Conservation (phyloP, 2,113 vertebrate species). For the Equus quagga region DNA sequence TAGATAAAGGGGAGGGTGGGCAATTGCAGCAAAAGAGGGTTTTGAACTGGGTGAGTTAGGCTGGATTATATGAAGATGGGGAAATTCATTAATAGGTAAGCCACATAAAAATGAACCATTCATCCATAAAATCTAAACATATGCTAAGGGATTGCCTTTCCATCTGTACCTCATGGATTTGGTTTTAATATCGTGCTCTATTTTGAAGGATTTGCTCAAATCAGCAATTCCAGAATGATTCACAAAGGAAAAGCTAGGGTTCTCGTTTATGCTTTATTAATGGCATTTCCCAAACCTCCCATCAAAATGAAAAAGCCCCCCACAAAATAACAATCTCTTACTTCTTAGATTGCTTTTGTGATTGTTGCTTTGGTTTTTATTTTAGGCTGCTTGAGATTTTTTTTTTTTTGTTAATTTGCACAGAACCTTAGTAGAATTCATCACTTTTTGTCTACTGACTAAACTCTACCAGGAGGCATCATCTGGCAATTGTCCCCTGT, state of each 20-base stretch:
- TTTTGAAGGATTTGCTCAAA: slow-evolving; percentile 51
- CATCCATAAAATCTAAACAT: slow-evolving; percentile 30
- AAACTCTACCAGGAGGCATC: slow-evolving; percentile 63
- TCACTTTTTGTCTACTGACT: slow-evolving; percentile 55
- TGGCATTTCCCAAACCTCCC: not conserved
- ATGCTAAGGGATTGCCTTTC: not conserved
- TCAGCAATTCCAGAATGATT: slow-evolving; percentile 38
- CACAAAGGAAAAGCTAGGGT: not conserved
- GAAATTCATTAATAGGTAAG: slow-evolving; percentile 29
- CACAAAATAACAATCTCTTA: not conserved
- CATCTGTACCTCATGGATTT: not conserved
- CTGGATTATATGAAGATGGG: not conserved
- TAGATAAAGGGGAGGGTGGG: not conserved
- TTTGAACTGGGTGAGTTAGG: not conserved
- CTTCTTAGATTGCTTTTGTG: slow-evolving; percentile 25
- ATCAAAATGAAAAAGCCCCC: slow-evolving; percentile 31
- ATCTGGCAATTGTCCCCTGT: slow-evolving; percentile 69
- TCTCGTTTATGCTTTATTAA: slow-evolving; percentile 31
- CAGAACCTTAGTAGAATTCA: slow-evolving; percentile 57
- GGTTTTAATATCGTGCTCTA: slow-evolving; percentile 1
- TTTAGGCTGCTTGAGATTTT: not conserved
- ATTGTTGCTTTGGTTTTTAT: slow-evolving; percentile 9
- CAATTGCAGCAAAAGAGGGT: not conserved
- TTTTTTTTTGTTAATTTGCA: not conserved
- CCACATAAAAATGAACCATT: not conserved